Conservation (phyloP, 2,113 vertebrate genomes). For the Lucifuga dentata region DNA sequence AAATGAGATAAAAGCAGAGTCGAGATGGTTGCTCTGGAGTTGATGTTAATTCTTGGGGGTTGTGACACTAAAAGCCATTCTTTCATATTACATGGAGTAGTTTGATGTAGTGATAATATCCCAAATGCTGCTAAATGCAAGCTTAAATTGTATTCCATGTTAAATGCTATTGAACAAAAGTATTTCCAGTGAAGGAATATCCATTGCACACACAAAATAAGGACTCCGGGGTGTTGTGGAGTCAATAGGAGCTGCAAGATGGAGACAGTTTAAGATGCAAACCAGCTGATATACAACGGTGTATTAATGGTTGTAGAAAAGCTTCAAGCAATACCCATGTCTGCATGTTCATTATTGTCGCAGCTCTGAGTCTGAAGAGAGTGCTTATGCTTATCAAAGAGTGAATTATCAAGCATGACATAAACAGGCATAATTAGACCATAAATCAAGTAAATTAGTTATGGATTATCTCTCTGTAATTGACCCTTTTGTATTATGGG, state of each 20-base stretch:
- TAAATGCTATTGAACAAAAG: background rate
- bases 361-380: conserved; percentile 54
- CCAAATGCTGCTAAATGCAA: background rate
- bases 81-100: too few species aligned
- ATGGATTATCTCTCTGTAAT: conserved; percentile 80
- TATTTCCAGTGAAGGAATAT: background rate
- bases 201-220: background rate
- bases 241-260: background rate
- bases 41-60: too few species aligned
- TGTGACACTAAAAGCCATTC: too few species aligned
- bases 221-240: background rate
- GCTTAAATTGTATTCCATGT: background rate
- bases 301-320: conserved; percentile 34
- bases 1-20: too few species aligned
- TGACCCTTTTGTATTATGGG: conserved; percentile 71
- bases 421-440: conserved; percentile 79
- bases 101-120: background rate
- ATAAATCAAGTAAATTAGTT: conserved; percentile 81
- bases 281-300: conserved; percentile 2
- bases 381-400: conserved; percentile 75
- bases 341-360: conserved; percentile 58
- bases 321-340: conserved; percentile 49
- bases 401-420: conserved; percentile 78
- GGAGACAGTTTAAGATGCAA: conserved; percentile 20
- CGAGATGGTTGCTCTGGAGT: too few species aligned